Evolutionary conservation across 1,140 invertebrate species (phyloP).

Genomic region (Pogonognathellus flavescens): DNA sequence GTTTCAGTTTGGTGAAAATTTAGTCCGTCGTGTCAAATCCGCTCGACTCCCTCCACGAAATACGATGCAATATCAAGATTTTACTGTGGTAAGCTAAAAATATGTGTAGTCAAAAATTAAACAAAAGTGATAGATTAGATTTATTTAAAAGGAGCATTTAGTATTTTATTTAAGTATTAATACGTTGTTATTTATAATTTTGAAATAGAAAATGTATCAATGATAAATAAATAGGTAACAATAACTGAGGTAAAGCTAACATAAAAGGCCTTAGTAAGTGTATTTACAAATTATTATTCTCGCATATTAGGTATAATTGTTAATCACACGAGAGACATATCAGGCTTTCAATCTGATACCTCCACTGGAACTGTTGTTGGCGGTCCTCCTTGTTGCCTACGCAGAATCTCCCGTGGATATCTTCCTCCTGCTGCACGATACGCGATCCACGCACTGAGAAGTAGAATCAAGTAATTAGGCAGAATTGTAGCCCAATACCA

Average conservation of each 20-base stretch:
- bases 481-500: slow-evolving; percentile 81
- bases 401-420: neutral
- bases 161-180: no score
- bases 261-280: no score
- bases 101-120: no score
- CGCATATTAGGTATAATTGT: no score
- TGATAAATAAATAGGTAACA: no score
- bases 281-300: no score
- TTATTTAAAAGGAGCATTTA: no score
- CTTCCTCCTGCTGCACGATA: slow-evolving; percentile 83
- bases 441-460: slow-evolving; percentile 79
- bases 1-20: slow-evolving; percentile 57
- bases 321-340: neutral
- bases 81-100: slow-evolving; percentile 47
- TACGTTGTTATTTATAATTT: no score
- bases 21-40: slow-evolving; percentile 56
- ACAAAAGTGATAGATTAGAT: no score
- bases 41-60: slow-evolving; percentile 49
- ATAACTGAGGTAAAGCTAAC: no score
- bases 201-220: no score
- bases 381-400: neutral
- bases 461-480: slow-evolving; percentile 79
- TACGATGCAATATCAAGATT: slow-evolving; percentile 48
- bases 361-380: slow-evolving; percentile 8
- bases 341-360: neutral